A percentile compares a stretch with the other conserved stretches of the same genome.
phyloP scores from a whole-genome alignment of 2,113 vertebrate species.

The Rhinogobius similis region DNA sequence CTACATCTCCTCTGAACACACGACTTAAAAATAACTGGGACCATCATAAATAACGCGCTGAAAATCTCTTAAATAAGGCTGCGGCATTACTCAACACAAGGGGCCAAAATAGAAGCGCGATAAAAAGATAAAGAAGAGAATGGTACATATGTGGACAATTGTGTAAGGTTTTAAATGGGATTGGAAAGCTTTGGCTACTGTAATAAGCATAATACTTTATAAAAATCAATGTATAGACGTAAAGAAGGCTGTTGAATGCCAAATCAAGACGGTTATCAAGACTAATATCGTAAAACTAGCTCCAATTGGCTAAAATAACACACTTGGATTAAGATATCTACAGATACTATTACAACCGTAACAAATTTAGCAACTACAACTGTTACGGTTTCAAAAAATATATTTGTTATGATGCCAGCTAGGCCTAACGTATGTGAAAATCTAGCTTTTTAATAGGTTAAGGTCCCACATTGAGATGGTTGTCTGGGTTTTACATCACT shows the following conservation, averaged over 20 bases:
- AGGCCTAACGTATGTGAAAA: too few species aligned
- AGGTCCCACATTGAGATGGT: neutral
- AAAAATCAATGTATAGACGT: too few species aligned
- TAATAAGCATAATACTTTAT: too few species aligned
- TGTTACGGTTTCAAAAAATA: neutral
- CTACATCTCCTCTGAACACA: conserved; percentile 58
- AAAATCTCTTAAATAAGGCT: conserved; percentile 48
- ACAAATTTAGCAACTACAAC: too few species aligned
- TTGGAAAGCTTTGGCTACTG: neutral
- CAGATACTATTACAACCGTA: too few species aligned
- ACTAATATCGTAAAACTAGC: too few species aligned
- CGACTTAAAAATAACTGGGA: conserved; percentile 62
- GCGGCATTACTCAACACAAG: conserved; percentile 44
- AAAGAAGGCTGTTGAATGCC: too few species aligned
- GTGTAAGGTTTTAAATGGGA: neutral
- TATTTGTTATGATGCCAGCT: neutral
- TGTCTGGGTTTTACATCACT: neutral
- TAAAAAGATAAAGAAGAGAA: neutral
- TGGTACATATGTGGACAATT: neutral
- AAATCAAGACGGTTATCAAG: too few species aligned
- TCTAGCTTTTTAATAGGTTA: neutral
- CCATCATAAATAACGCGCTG: conserved; percentile 56
- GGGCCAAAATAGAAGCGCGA: conserved; percentile 16
- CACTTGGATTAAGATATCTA: too few species aligned
- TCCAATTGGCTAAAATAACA: too few species aligned